Percentiles rank a stretch among this genome's conserved stretches.
Evolutionary conservation across 1,140 invertebrate species (phyloP).

Genomic region (Drosophila arawakana): DNA sequence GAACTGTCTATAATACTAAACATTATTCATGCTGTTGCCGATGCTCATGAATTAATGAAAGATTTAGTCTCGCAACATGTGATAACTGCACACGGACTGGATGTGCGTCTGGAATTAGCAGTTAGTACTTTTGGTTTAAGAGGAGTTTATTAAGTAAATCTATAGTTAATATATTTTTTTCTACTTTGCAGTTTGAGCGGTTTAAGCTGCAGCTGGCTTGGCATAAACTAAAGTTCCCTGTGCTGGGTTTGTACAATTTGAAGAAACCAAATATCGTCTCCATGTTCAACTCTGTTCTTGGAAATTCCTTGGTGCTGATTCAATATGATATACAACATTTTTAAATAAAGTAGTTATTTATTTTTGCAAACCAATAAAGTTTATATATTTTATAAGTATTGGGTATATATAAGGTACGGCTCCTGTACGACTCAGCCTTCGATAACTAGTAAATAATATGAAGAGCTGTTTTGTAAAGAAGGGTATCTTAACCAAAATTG

Average conservation of each 20-base stretch:
- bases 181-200: slow-evolving; percentile 17
- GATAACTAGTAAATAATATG: no score
- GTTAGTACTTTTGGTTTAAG: slow-evolving; percentile 19
- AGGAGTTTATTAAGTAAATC: not conserved
- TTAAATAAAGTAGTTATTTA: slow-evolving; percentile 18
- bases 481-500: no score
- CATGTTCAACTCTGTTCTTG: slow-evolving; percentile 41
- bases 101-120: slow-evolving; percentile 39
- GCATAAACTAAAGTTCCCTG: slow-evolving; percentile 32
- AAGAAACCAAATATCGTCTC: slow-evolving; percentile 7
- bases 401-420: no score
- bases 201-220: slow-evolving; percentile 48
- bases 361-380: not conserved
- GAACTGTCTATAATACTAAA: slow-evolving; percentile 23
- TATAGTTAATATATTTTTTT: not conserved
- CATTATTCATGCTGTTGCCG: slow-evolving; percentile 14
- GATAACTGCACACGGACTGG: slow-evolving; percentile 14
- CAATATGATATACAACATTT: slow-evolving; percentile 45
- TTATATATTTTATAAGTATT: no score
- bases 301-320: slow-evolving; percentile 44
- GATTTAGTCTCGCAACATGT: slow-evolving; percentile 31
- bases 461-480: no score
- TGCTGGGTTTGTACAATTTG: slow-evolving; percentile 15
- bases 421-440: no score
- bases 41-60: slow-evolving; percentile 23